Conservation (phyloP, 2,113 vertebrate genomes). For the Dicerorhinus sumatrensis region DNA sequence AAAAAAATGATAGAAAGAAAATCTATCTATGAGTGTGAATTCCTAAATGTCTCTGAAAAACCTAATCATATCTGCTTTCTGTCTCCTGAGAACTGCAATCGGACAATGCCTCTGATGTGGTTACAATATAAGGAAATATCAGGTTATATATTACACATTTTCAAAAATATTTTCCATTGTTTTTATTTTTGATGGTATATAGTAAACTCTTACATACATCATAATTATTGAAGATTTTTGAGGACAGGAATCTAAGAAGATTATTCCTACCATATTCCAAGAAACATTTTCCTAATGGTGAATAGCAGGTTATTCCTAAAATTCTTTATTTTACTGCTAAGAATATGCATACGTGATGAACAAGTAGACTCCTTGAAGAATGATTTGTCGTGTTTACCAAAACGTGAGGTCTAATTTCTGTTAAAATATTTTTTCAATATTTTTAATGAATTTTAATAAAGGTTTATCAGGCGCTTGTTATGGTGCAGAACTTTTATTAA, state of each 20-base stretch:
- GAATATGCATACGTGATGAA: slow-evolving; percentile 39
- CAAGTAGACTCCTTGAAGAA: slow-evolving; percentile 72
- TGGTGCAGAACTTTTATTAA: slow-evolving; percentile 92
- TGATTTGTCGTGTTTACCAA: slow-evolving; percentile 83
- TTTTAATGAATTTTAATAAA: slow-evolving; percentile 91
- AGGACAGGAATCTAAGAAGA: slow-evolving; percentile 60
- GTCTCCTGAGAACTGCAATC: background rate
- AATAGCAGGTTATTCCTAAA: slow-evolving; percentile 63
- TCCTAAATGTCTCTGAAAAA: slow-evolving; percentile 27
- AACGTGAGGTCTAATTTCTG: slow-evolving; percentile 83
- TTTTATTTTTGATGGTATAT: slow-evolving; percentile 64
- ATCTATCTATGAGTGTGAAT: background rate
- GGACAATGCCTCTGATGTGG: background rate
- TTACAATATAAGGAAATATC: slow-evolving; percentile 75
- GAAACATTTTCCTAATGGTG: slow-evolving; percentile 63
- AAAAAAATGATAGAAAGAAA: slow-evolving; percentile 21
- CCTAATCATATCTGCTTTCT: background rate
- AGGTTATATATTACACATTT: slow-evolving; percentile 67
- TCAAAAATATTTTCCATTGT: slow-evolving; percentile 58
- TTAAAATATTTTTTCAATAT: slow-evolving; percentile 87
- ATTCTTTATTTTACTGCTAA: slow-evolving; percentile 50
- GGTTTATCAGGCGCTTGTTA: slow-evolving; percentile 92
- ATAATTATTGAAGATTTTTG: slow-evolving; percentile 29
- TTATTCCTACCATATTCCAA: slow-evolving; percentile 55
- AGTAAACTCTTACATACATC: slow-evolving; percentile 5